These are phyloP conservation scores for Proteles cristata DNA, from an alignment of 2,113 vertebrate species.

Conservation along the genomic window DNA sequence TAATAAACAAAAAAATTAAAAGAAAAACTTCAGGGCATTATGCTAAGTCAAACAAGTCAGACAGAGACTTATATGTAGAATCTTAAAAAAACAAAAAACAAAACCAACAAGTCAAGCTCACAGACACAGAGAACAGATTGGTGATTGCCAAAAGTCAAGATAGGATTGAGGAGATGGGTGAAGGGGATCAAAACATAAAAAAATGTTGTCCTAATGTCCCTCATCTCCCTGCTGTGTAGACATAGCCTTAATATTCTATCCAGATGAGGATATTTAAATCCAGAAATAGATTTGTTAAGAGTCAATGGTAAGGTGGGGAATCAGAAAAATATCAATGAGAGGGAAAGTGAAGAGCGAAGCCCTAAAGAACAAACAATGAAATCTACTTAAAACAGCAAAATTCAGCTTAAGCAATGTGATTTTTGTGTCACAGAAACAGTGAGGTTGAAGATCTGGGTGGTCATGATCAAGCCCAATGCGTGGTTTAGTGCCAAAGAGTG, in stretches of 20 bases:
- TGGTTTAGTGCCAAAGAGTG: neutral
- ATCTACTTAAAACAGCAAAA: neutral
- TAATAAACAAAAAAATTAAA: too few species aligned
- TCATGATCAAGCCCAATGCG: neutral
- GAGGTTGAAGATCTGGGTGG: neutral
- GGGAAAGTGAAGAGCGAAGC: neutral
- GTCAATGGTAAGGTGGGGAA: neutral
- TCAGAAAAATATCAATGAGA: neutral
- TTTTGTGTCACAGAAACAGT: neutral
- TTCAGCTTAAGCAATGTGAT: neutral
- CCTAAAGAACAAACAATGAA: neutral
- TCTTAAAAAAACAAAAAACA: neutral
- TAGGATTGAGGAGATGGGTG: neutral
- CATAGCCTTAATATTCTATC: neutral
- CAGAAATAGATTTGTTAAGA: neutral
- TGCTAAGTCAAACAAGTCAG: neutral
- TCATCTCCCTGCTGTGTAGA: neutral
- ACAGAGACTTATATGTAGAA: neutral
- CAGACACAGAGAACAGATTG: neutral
- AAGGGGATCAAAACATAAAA: neutral
- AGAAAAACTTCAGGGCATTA: neutral
- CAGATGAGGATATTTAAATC: neutral
- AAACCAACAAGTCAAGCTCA: neutral
- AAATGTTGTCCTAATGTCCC: neutral
- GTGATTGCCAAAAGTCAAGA: neutral